Percentiles rank a stretch among this genome's conserved stretches.
Evolutionary conservation across 2,797 vertebrate genomes (phyloP).

Genomic region (Takifugu rubripes): DNA sequence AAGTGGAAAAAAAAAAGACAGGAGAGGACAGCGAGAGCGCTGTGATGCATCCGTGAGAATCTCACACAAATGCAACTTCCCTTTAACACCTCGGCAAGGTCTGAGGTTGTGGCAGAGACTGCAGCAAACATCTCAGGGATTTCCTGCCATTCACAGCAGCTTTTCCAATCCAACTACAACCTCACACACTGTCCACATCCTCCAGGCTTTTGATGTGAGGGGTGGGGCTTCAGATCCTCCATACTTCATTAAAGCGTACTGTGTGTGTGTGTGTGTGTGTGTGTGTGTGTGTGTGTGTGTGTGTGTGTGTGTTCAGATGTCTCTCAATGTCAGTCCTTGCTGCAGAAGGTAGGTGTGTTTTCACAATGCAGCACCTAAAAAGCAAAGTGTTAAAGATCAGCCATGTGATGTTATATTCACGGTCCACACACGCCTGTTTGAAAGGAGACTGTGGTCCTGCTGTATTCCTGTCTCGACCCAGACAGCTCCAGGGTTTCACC

Average conservation of each 20-base stretch:
- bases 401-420: too few relatives aligned
- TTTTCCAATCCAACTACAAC: constrained; percentile 44
- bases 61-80: constrained; percentile 51
- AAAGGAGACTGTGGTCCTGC: too few relatives aligned
- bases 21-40: background rate
- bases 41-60: background rate
- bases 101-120: constrained; percentile 58
- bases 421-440: too few relatives aligned
- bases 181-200: constrained; percentile 49
- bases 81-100: constrained; percentile 41
- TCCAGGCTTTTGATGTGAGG: constrained; percentile 51
- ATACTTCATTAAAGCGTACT: constrained; percentile 52
- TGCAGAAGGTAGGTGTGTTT: constrained; percentile 51
- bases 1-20: background rate
- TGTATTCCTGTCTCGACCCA: background rate
- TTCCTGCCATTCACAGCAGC: constrained; percentile 77
- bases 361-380: too few relatives aligned
- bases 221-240: constrained; percentile 40
- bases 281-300: constrained; percentile 15
- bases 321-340: constrained; percentile 14
- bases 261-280: constrained; percentile 14
- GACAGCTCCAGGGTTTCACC: constrained; percentile 3
- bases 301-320: constrained; percentile 8
- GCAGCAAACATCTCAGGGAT: constrained; percentile 79
- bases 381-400: too few relatives aligned